Evolutionary conservation across 2,113 vertebrate genomes (phyloP).

Genomic region (Callocephalon fimbriatum): DNA sequence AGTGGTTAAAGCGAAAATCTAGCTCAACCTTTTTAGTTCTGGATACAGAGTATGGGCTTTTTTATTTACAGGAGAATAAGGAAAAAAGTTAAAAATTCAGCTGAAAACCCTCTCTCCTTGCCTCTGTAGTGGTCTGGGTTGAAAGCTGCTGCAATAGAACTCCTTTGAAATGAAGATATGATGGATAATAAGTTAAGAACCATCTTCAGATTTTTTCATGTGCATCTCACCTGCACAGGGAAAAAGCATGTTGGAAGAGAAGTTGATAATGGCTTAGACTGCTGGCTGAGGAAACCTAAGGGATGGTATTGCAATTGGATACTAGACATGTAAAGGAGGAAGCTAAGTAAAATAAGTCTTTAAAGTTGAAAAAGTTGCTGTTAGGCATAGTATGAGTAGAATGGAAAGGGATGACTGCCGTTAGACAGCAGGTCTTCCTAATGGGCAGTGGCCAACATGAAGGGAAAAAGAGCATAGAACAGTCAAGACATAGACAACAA

Average conservation of each 20-base stretch:
- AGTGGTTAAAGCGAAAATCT: background rate
- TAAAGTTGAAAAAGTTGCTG: background rate
- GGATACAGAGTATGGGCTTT: background rate
- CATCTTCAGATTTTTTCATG: background rate
- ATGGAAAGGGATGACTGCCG: background rate
- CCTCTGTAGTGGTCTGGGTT: background rate
- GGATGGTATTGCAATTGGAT: background rate
- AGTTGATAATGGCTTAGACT: background rate
- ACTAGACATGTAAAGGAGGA: background rate
- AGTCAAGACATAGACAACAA: background rate
- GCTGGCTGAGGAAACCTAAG: background rate
- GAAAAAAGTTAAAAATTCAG: background rate
- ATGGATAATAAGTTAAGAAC: background rate
- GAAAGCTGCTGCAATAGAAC: background rate
- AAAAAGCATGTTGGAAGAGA: background rate
- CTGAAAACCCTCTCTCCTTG: background rate
- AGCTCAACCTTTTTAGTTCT: background rate
- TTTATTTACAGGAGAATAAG: background rate
- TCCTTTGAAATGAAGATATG: background rate
- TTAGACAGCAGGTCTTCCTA: background rate
- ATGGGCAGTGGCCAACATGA: background rate
- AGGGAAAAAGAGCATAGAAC: background rate
- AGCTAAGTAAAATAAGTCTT: background rate
- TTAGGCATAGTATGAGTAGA: background rate
- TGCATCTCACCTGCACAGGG: background rate